phyloP scores from a whole-genome alignment of 2,888 invertebrate genomes.

The Amphipyra tragopoginis region DNA sequence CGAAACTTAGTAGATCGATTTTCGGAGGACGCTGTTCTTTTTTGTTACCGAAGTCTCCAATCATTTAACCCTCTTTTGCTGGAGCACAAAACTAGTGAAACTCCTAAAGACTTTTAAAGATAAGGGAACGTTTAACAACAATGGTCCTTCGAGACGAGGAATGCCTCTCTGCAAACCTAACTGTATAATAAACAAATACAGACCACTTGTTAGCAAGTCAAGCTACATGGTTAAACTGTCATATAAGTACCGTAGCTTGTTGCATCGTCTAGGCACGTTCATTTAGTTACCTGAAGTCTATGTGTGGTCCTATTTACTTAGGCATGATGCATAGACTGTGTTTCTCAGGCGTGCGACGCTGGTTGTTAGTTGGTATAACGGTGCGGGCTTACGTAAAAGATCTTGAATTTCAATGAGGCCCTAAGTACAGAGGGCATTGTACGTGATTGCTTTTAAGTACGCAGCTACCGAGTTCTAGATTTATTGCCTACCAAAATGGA shows the following conservation, averaged over 20 bases:
- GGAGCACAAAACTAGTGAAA: background rate
- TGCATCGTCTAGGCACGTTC: constrained; percentile 60
- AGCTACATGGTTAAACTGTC: constrained; percentile 10
- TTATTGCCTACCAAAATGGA: background rate
- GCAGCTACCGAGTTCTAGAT: background rate
- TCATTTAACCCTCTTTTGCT: too few relatives aligned
- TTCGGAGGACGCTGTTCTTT: too few relatives aligned
- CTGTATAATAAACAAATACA: constrained; percentile 12
- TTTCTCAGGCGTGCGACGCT: constrained; percentile 47
- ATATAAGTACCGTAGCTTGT: constrained; percentile 46
- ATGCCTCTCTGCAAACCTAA: constrained; percentile 3
- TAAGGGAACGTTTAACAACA: too few relatives aligned
- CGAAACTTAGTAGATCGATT: too few relatives aligned
- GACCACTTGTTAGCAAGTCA: constrained; percentile 18
- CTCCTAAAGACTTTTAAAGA: too few relatives aligned
- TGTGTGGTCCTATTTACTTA: constrained; percentile 71
- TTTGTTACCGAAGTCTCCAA: too few relatives aligned
- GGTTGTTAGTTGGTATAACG: constrained; percentile 63
- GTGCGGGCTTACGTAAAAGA: constrained; percentile 54
- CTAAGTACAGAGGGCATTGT: constrained; percentile 33
- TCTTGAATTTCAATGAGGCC: constrained; percentile 61
- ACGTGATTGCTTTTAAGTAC: constrained; percentile 7
- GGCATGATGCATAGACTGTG: constrained; percentile 56
- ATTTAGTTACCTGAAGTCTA: constrained; percentile 36
- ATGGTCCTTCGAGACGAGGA: background rate